Conservation (phyloP, 2,888 invertebrate species). For the Steinernema carpocapsae region DNA sequence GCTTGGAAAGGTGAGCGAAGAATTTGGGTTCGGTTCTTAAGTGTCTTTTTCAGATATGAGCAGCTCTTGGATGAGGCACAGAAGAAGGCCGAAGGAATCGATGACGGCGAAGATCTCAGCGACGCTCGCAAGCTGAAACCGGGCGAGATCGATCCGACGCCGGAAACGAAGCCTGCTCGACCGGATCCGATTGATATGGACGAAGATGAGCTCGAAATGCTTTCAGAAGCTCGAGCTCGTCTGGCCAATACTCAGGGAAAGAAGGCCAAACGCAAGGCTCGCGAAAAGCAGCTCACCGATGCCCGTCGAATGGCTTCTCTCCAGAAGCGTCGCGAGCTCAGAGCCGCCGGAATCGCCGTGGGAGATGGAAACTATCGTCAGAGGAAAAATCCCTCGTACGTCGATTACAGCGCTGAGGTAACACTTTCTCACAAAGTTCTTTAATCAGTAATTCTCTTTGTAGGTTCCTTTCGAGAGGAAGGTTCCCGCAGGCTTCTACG, state of each 20-base stretch:
- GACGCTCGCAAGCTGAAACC: constrained; percentile 96
- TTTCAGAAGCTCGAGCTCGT: constrained; percentile 96
- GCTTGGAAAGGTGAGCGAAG: constrained; percentile 81
- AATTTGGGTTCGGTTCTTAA: not conserved
- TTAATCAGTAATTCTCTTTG: too few relatives aligned
- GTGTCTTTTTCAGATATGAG: constrained; percentile 56
- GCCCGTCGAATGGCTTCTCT: constrained; percentile 91
- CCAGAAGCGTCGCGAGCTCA: constrained; percentile 93
- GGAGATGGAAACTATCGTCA: constrained; percentile 62
- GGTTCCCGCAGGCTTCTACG: constrained; percentile 81
- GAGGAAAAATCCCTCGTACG: constrained; percentile 75
- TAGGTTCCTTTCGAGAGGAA: constrained; percentile 78
- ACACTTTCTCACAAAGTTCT: constrained; percentile 35
- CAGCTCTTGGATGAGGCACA: constrained; percentile 83
- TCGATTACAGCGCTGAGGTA: constrained; percentile 95
- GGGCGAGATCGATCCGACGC: constrained; percentile 99
- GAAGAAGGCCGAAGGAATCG: constrained; percentile 87
- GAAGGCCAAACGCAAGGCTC: constrained; percentile 77
- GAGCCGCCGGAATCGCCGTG: constrained; percentile 86
- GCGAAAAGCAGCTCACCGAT: constrained; percentile 97
- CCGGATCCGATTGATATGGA: constrained; percentile 99
- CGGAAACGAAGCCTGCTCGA: constrained; percentile 97
- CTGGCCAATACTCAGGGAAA: constrained; percentile 95
- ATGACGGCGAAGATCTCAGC: constrained; percentile 81
- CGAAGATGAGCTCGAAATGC: constrained; percentile 98